Evolutionary conservation across 1,140 invertebrate species (phyloP).

Genomic region (Harpegnathos saltator): DNA sequence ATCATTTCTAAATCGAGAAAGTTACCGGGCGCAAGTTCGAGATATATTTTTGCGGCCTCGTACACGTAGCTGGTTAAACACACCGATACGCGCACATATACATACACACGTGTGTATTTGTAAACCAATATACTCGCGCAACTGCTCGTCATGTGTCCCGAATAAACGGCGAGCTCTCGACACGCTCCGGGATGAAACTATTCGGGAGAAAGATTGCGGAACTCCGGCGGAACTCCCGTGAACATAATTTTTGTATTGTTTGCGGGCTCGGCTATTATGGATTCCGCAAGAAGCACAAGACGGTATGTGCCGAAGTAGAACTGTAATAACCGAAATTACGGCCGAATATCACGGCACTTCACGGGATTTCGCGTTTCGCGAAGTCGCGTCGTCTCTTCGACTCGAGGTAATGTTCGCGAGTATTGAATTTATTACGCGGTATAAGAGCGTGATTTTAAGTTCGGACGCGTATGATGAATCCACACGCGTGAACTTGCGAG

Average conservation of each 20-base stretch:
- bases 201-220: conserved; percentile 80
- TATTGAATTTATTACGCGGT: conserved; percentile 21
- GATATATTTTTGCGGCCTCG: conserved; percentile 68
- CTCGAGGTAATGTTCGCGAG: neutral
- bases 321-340: conserved; percentile 81
- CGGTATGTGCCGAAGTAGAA: conserved; percentile 71
- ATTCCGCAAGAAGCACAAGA: conserved; percentile 79
- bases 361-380: conserved; percentile 6
- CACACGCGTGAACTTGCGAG: too few relatives aligned
- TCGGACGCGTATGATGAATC: neutral
- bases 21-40: conserved; percentile 70
- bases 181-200: conserved; percentile 73
- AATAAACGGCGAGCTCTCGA: conserved; percentile 79
- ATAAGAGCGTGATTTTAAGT: neutral
- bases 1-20: conserved; percentile 82
- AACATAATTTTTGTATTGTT: conserved; percentile 86
- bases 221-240: conserved; percentile 83
- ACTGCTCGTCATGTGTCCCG: conserved; percentile 79
- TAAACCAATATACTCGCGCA: conserved; percentile 36
- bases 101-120: neutral
- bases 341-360: conserved; percentile 66
- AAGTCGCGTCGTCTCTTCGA: neutral
- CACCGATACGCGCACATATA: conserved; percentile 29
- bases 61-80: conserved; percentile 9
- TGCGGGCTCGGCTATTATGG: conserved; percentile 80